Percentiles rank a stretch among this genome's conserved stretches.
Evolutionary conservation across 2,888 invertebrate genomes (phyloP).

Genomic region (Agrypnus murinus): DNA sequence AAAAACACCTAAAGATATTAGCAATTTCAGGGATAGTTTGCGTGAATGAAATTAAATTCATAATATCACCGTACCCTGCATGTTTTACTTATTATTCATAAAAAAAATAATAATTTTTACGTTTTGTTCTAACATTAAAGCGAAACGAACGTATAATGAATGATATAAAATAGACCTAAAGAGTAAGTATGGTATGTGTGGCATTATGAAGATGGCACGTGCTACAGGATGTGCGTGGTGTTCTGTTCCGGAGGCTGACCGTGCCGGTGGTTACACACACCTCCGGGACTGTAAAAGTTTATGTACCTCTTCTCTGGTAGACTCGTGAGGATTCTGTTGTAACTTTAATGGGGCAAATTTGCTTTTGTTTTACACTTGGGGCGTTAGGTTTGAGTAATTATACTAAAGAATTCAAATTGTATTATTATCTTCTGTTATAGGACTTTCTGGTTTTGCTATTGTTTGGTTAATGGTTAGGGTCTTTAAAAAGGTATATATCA

Average conservation of each 20-base stretch:
- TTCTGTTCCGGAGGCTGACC: slow-evolving; percentile 70
- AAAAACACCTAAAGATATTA: no score
- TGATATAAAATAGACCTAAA: slow-evolving; percentile 6
- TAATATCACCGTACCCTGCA: no score
- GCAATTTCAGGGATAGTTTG: no score
- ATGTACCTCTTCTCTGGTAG: slow-evolving; percentile 67
- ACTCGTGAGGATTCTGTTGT: slow-evolving; percentile 52
- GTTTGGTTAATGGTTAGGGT: no score
- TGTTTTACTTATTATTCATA: neutral
- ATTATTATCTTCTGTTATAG: no score
- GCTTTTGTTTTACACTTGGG: slow-evolving; percentile 30
- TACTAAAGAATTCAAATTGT: neutral
- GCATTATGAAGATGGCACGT: slow-evolving; percentile 64
- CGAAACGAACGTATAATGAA: slow-evolving; percentile 2
- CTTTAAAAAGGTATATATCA: no score
- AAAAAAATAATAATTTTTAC: neutral
- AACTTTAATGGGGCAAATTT: slow-evolving; percentile 45
- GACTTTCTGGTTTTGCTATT: no score
- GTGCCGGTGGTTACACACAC: slow-evolving; percentile 71
- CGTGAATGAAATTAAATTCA: no score
- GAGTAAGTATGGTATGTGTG: slow-evolving; percentile 30
- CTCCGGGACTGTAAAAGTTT: slow-evolving; percentile 69
- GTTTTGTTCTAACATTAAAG: neutral
- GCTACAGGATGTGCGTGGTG: slow-evolving; percentile 71
- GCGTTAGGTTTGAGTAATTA: slow-evolving; percentile 19